Percentiles rank a stretch among this genome's conserved stretches.
These are phyloP conservation scores for Clarias pachynema DNA, from an alignment of 2,797 vertebrate genomes.

Conservation along the genomic window DNA sequence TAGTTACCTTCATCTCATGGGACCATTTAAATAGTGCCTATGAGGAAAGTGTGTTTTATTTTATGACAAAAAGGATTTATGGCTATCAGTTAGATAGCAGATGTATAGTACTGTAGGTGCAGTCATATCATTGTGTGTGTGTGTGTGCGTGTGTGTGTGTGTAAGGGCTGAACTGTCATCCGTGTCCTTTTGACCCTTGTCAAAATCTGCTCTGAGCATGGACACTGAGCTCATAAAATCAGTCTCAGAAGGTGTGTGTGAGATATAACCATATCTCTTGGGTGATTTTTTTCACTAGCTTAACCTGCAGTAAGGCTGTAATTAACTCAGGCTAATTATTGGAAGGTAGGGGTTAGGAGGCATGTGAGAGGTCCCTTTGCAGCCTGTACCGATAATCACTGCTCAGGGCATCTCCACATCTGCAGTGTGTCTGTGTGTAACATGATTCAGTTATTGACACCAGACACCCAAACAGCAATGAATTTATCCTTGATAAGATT, in stretches of 20 bases:
- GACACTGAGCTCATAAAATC: constrained; percentile 89
- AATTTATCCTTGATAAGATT: background rate
- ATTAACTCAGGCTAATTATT: constrained; percentile 98
- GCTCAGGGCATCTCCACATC: constrained; percentile 70
- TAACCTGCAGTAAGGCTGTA: constrained; percentile 91
- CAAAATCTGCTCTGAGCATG: constrained; percentile 73
- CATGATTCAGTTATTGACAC: background rate
- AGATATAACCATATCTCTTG: constrained; percentile 66
- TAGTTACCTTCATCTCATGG: background rate
- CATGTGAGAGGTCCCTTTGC: constrained; percentile 73
- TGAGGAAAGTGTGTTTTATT: background rate
- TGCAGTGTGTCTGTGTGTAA: constrained; percentile 6
- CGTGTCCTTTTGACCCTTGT: constrained; percentile 47
- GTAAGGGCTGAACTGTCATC: constrained; percentile 36
- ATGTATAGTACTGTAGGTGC: background rate
- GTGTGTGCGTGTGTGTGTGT: constrained; percentile 8
- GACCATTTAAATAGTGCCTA: background rate
- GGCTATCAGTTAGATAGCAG: background rate
- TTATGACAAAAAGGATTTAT: background rate
- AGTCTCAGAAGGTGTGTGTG: constrained; percentile 73
- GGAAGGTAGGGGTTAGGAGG: constrained; percentile 74
- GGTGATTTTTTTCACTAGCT: constrained; percentile 75
- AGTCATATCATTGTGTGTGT: background rate
- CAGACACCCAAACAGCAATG: background rate
- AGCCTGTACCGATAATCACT: constrained; percentile 84